phyloP scores from a whole-genome alignment of 2,113 vertebrate genomes.

The Panthera leo region DNA sequence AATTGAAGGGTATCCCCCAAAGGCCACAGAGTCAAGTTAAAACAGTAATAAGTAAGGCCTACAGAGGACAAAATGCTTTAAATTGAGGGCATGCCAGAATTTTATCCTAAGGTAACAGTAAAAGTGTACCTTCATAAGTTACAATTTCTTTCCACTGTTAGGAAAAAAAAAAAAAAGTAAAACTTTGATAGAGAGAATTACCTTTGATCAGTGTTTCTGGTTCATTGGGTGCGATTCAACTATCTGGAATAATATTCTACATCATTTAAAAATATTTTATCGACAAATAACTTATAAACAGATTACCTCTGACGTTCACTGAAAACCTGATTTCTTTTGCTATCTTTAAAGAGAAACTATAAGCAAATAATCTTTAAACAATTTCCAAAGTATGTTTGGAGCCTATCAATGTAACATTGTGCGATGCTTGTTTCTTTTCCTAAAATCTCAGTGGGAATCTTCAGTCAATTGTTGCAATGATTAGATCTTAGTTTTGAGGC shows the following conservation, averaged over 20 bases:
- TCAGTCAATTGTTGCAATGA: not conserved
- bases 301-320: not conserved
- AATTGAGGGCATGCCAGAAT: not conserved
- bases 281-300: not conserved
- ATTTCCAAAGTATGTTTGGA: not conserved
- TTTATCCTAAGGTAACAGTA: not conserved
- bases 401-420: not conserved
- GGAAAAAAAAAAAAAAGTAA: not conserved
- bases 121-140: not conserved
- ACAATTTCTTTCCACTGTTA: not conserved
- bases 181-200: not conserved
- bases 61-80: not conserved
- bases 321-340: not conserved
- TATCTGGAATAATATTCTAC: not conserved
- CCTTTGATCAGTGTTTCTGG: not conserved
- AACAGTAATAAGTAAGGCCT: not conserved
- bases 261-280: not conserved
- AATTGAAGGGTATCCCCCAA: not conserved
- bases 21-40: not conserved
- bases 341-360: not conserved
- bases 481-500: constrained; percentile 38
- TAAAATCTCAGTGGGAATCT: constrained; percentile 1
- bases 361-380: not conserved
- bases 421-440: not conserved
- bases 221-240: not conserved